Conservation (phyloP, 53 echinoderm and acorn worm genomes). For the Luidia sarsii region DNA sequence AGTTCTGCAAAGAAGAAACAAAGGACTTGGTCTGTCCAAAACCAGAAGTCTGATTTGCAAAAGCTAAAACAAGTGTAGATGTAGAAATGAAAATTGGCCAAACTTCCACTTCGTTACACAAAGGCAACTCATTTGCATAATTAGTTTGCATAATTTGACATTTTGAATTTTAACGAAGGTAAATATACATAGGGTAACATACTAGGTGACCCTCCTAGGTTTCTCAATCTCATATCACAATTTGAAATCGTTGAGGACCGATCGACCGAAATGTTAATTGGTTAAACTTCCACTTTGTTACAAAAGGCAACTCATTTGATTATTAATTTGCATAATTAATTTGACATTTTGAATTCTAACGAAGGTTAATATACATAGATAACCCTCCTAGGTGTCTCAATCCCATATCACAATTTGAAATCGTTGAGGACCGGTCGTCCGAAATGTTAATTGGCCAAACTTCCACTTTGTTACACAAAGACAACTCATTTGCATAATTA, state of each 20-base stretch:
- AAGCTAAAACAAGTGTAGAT: too few relatives aligned
- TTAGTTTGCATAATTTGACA: neutral
- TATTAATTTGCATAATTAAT: neutral
- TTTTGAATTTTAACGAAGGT: neutral
- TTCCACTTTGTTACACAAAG: neutral
- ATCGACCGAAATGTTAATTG: neutral
- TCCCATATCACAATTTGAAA: neutral
- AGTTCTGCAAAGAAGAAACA: constrained; percentile 9
- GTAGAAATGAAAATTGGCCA: neutral
- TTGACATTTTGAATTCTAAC: neutral
- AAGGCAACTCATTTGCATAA: constrained; percentile 10
- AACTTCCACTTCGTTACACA: neutral
- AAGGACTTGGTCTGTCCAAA: constrained; percentile 5
- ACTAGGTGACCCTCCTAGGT: neutral
- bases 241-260: neutral
- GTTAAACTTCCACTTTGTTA: neutral
- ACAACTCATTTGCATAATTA: neutral
- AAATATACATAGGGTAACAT: neutral
- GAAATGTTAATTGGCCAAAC: neutral
- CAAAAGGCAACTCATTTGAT: constrained; percentile 2
- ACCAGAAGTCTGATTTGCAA: constrained; percentile 2
- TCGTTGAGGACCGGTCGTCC: neutral
- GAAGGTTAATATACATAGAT: neutral
- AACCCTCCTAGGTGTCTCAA: neutral
- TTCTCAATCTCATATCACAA: neutral